Evolutionary conservation across 1,140 invertebrate genomes (phyloP).

Genomic region (Achroia grisella): DNA sequence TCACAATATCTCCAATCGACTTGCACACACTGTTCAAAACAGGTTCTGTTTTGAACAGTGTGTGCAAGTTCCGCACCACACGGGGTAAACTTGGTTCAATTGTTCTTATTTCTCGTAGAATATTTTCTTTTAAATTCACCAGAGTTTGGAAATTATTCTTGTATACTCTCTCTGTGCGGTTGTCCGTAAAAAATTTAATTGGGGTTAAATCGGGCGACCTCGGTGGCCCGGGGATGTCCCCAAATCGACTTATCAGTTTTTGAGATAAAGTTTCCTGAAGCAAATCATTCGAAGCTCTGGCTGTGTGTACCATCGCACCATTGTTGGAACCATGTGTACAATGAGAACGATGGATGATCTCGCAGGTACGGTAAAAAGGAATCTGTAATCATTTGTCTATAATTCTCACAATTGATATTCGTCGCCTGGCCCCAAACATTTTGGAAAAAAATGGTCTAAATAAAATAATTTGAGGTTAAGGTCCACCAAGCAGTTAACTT

Average conservation of each 20-base stretch:
- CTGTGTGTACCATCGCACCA: too few relatives aligned
- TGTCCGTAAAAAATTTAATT: not conserved
- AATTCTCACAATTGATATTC: slow-evolving; percentile 13
- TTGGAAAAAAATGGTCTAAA: slow-evolving; percentile 25
- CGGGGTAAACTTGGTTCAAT: slow-evolving; percentile 9
- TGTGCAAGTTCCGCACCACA: slow-evolving; percentile 17
- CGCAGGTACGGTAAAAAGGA: slow-evolving; percentile 14
- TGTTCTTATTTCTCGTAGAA: slow-evolving; percentile 9
- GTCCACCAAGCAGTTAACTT: too few relatives aligned
- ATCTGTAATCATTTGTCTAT: too few relatives aligned
- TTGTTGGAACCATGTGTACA: too few relatives aligned
- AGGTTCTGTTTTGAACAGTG: too few relatives aligned
- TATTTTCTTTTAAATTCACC: slow-evolving; percentile 11
- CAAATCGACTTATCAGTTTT: slow-evolving; percentile 4
- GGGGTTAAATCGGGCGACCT: too few relatives aligned
- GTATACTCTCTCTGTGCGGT: slow-evolving; percentile 8
- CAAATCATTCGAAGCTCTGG: too few relatives aligned
- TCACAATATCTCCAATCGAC: slow-evolving; percentile 4
- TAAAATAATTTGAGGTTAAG: slow-evolving; percentile 6
- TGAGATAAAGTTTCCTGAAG: too few relatives aligned
- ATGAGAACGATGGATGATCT: not conserved
- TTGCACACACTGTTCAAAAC: slow-evolving; percentile 11
- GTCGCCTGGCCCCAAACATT: slow-evolving; percentile 1
- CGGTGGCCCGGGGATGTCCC: too few relatives aligned
- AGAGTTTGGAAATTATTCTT: slow-evolving; percentile 7